A percentile compares a stretch with the other conserved stretches of the same genome.
phyloP scores from a whole-genome alignment of 30 jellyfish, hydroid and myxozoan genomes.

The Nemopilema nomurai region DNA sequence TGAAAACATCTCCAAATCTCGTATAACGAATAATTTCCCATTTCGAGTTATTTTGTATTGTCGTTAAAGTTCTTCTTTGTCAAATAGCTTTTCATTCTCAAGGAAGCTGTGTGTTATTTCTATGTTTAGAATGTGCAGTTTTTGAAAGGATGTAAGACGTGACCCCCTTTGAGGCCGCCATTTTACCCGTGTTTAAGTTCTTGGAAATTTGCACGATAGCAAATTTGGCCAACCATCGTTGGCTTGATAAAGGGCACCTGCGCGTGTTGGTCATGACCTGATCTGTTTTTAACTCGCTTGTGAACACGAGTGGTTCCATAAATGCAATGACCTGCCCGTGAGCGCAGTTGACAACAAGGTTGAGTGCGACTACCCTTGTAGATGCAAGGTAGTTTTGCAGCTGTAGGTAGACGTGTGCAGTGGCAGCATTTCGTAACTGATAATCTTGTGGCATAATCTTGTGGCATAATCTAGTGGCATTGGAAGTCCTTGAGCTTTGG shows the following conservation, averaged over 20 bases:
- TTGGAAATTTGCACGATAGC: not conserved
- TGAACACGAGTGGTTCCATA: conserved; percentile 31
- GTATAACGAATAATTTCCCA: too few relatives aligned
- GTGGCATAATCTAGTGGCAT: not conserved
- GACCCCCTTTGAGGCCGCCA: not conserved
- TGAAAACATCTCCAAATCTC: too few relatives aligned
- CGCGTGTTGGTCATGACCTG: conserved; percentile 21
- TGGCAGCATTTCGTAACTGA: not conserved
- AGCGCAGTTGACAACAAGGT: conserved; percentile 19
- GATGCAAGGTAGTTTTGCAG: conserved; percentile 9
- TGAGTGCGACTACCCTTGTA: conserved; percentile 39
- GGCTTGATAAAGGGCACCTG: conserved; percentile 16
- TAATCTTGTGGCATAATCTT: not conserved
- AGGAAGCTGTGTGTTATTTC: too few relatives aligned
- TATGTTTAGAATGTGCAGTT: too few relatives aligned
- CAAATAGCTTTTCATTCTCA: too few relatives aligned
- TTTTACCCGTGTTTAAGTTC: not conserved
- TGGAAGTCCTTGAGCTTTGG: too few relatives aligned
- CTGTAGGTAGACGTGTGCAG: conserved; percentile 5
- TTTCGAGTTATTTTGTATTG: too few relatives aligned
- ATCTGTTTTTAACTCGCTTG: conserved; percentile 12
- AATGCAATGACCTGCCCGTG: conserved; percentile 29
- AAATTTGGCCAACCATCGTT: not conserved
- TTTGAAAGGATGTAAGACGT: not conserved
- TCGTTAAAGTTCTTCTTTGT: too few relatives aligned